Evolutionary conservation across 2,113 vertebrate genomes (phyloP).

Genomic region (Asarcornis scutulata): DNA sequence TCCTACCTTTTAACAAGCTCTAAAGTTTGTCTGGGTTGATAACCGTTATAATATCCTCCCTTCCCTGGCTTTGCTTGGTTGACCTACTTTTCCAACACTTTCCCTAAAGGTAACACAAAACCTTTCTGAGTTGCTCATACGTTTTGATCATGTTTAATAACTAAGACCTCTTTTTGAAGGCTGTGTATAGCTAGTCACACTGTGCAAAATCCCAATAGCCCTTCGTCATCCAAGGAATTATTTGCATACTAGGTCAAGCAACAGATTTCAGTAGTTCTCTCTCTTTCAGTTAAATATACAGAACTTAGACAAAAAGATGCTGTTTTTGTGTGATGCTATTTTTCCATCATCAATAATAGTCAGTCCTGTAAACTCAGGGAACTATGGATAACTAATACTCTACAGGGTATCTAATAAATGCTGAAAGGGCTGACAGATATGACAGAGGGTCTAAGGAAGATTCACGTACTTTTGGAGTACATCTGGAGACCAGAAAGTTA

Average conservation of each 20-base stretch:
- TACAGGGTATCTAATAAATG: neutral
- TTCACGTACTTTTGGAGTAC: neutral
- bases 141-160: conserved; percentile 63
- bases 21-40: neutral
- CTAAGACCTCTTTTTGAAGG: conserved; percentile 32
- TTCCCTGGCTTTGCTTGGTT: neutral
- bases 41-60: neutral
- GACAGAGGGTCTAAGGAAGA: neutral
- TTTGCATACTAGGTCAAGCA: conserved; percentile 70
- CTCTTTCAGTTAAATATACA: neutral
- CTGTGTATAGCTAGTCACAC: neutral
- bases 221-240: conserved; percentile 19
- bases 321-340: neutral
- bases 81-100: conserved; percentile 51
- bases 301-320: neutral
- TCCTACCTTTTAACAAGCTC: neutral
- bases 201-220: conserved; percentile 38
- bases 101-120: conserved; percentile 58
- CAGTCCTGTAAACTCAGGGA: neutral
- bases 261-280: neutral
- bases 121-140: conserved; percentile 1
- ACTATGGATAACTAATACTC: neutral
- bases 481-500: neutral
- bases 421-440: neutral
- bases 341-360: neutral